phyloP scores from a whole-genome alignment of 1,140 invertebrate species.

The Pteromalus puparum region DNA sequence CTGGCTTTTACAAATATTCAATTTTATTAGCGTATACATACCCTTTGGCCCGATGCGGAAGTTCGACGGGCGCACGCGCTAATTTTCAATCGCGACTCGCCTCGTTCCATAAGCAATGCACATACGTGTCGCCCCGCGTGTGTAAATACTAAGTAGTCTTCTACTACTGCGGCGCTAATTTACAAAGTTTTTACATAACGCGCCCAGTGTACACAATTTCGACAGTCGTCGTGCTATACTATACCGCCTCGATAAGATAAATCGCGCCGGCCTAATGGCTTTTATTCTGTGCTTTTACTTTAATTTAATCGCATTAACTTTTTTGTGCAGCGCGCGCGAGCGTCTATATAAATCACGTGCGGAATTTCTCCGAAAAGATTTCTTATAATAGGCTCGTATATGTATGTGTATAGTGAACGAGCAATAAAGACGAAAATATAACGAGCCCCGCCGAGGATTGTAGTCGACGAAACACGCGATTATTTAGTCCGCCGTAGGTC shows the following conservation, averaged over 20 bases:
- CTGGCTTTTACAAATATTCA: constrained; percentile 1
- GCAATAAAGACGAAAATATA: constrained; percentile 12
- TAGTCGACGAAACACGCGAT: constrained; percentile 17
- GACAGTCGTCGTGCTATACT: no score
- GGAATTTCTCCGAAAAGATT: not conserved
- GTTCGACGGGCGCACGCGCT: not conserved
- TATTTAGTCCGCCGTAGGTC: not conserved
- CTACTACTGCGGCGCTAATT: no score
- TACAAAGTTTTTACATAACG: no score
- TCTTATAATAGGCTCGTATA: not conserved
- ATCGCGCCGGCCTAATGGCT: not conserved
- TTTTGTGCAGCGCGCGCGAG: not conserved
- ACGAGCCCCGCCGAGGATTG: not conserved
- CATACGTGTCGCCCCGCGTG: no score
- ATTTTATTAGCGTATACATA: not conserved
- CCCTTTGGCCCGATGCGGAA: not conserved
- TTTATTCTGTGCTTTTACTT: not conserved
- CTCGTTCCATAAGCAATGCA: not conserved
- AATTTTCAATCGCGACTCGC: not conserved
- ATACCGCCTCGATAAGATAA: no score
- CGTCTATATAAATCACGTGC: not conserved
- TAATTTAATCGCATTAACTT: constrained; percentile 16
- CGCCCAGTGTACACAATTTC: no score
- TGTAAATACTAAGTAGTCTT: not conserved
- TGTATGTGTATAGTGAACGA: not conserved